Percentiles rank a stretch among this genome's conserved stretches.
These are phyloP conservation scores for Lymantria dispar DNA, from an alignment of 2,888 invertebrate species.

Conservation along the genomic window DNA sequence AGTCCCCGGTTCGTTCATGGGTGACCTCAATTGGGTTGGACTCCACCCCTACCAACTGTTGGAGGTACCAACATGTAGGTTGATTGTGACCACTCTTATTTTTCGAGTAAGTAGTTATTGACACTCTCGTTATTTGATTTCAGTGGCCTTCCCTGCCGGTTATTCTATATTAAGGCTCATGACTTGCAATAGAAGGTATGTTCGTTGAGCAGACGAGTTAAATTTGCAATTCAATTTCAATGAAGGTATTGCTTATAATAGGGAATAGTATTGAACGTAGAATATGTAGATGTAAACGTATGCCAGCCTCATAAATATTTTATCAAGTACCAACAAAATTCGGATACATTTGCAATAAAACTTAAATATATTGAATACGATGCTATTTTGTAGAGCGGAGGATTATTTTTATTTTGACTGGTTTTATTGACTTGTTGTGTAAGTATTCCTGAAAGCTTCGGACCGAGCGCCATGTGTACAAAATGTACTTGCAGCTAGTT, in stretches of 20 bases:
- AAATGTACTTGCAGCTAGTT: conserved; percentile 8
- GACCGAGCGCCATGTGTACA: conserved; percentile 16
- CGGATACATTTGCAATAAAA: conserved; percentile 12
- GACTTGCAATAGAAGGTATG: conserved; percentile 30
- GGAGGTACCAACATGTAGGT: no score
- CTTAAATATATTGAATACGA: conserved; percentile 18
- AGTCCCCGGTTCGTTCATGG: no score
- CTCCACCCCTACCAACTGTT: no score
- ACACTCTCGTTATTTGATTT: no score
- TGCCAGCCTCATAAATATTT: background rate
- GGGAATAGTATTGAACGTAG: no score
- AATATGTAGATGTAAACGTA: background rate
- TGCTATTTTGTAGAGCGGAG: conserved; percentile 24
- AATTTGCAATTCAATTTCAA: no score
- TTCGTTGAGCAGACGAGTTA: conserved; percentile 21
- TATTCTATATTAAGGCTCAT: no score
- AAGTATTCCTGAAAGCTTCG: conserved; percentile 21
- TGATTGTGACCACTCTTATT: no score
- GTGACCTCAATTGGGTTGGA: no score
- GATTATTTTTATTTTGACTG: conserved; percentile 28
- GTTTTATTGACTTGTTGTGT: conserved; percentile 28
- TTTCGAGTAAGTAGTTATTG: no score
- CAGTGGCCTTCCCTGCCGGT: no score
- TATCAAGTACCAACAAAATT: conserved; percentile 10
- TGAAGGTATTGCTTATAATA: no score